These are phyloP conservation scores for Proales similis DNA, from an alignment of 1,140 invertebrate species.

Conservation along the genomic window DNA sequence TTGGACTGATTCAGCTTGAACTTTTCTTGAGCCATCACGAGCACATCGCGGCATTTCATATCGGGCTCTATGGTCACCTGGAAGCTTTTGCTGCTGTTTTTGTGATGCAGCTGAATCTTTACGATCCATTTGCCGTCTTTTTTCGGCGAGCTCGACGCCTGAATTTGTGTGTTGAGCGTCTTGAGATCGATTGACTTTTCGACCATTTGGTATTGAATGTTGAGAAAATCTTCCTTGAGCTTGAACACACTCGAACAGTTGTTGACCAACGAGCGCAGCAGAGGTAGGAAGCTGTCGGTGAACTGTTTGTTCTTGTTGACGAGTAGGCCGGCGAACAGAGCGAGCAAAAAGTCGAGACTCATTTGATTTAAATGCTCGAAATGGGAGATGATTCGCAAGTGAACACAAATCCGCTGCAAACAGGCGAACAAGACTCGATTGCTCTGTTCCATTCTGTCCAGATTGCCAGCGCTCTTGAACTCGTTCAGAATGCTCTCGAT, in stretches of 20 bases:
- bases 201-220: constrained; percentile 7
- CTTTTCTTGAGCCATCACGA: neutral
- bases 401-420: neutral
- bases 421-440: neutral
- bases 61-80: constrained; percentile 13
- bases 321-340: neutral
- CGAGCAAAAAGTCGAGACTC: neutral
- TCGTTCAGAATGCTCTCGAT: neutral
- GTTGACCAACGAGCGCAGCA: neutral
- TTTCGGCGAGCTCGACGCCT: too few species aligned
- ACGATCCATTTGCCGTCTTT: constrained; percentile 17
- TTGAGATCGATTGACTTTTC: constrained; percentile 9
- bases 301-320: neutral
- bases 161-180: neutral
- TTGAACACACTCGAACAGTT: constrained; percentile 14
- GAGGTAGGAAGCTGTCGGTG: neutral
- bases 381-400: neutral
- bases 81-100: constrained; percentile 24
- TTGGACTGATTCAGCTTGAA: constrained; percentile 24
- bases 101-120: constrained; percentile 28
- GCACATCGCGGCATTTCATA: constrained; percentile 13
- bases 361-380: constrained; percentile 25
- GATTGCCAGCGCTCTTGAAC: neutral
- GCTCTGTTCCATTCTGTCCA: neutral
- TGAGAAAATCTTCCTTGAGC: constrained; percentile 12